Conservation (phyloP, 2,797 vertebrate genomes). For the Tangara arthus region DNA sequence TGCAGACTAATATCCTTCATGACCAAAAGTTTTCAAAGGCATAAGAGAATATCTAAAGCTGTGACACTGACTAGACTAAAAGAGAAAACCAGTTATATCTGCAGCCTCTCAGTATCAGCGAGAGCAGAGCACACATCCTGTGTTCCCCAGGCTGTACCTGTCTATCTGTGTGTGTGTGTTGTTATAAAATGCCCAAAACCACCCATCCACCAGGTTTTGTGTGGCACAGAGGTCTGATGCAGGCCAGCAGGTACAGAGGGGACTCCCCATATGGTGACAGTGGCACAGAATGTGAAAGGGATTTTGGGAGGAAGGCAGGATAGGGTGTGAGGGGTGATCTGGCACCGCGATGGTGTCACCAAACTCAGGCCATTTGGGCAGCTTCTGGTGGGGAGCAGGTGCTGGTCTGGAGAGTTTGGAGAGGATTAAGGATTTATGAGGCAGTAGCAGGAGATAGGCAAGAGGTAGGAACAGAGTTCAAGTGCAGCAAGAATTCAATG, state of each 20-base stretch:
- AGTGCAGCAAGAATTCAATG: background rate
- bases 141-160: rapidly evolving
- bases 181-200: background rate
- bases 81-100: rapidly evolving
- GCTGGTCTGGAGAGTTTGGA: background rate
- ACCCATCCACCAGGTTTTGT: rapidly evolving
- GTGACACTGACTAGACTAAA: background rate
- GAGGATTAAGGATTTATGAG: background rate
- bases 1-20: background rate
- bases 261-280: background rate
- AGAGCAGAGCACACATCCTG: background rate
- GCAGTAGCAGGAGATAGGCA: rapidly evolving
- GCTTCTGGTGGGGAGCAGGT: rapidly evolving
- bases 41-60: background rate
- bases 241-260: background rate
- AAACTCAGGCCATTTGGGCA: background rate
- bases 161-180: too few species aligned
- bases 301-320: background rate
- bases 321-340: rapidly evolving
- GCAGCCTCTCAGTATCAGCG: rapidly evolving
- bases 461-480: background rate
- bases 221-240: background rate
- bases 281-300: background rate
- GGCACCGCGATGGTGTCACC: rapidly evolving
- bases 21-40: background rate